A percentile compares a stretch with the other conserved stretches of the same genome.
These are phyloP conservation scores for Champsocephalus gunnari DNA, from an alignment of 2,797 vertebrate species.

Conservation along the genomic window DNA sequence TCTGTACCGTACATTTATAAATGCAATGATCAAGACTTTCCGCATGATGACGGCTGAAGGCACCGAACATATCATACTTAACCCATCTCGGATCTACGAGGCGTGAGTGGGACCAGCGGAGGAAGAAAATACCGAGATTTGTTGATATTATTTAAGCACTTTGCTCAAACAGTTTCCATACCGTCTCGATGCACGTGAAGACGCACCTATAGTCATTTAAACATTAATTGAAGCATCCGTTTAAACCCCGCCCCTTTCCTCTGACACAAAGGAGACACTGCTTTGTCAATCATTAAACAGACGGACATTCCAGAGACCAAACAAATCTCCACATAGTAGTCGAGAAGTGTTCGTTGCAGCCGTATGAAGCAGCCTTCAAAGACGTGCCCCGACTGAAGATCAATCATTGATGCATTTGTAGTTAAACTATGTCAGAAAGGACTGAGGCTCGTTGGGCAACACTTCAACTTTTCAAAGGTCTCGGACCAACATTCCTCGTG, in stretches of 20 bases:
- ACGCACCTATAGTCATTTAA: not conserved
- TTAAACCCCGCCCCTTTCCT: not conserved
- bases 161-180: not conserved
- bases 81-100: too few relatives aligned
- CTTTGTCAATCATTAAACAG: constrained; percentile 63
- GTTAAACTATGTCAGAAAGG: not conserved
- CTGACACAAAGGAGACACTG: constrained; percentile 12
- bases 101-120: too few relatives aligned
- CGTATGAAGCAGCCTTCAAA: not conserved
- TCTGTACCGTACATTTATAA: not conserved
- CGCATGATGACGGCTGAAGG: too few relatives aligned
- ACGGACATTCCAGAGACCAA: not conserved
- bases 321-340: too few relatives aligned
- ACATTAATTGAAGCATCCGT: constrained; percentile 1
- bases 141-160: too few relatives aligned
- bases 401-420: not conserved
- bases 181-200: not conserved
- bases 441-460: constrained; percentile 6
- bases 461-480: constrained; percentile 43
- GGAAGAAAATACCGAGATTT: too few relatives aligned
- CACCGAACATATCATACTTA: not conserved
- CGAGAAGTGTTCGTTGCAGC: too few relatives aligned
- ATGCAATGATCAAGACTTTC: not conserved
- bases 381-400: not conserved
- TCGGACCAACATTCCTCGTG: constrained; percentile 60